A percentile compares a stretch with the other conserved stretches of the same genome.
These are phyloP conservation scores for Saxicola maurus DNA, from an alignment of 2,797 vertebrate species.

Conservation along the genomic window DNA sequence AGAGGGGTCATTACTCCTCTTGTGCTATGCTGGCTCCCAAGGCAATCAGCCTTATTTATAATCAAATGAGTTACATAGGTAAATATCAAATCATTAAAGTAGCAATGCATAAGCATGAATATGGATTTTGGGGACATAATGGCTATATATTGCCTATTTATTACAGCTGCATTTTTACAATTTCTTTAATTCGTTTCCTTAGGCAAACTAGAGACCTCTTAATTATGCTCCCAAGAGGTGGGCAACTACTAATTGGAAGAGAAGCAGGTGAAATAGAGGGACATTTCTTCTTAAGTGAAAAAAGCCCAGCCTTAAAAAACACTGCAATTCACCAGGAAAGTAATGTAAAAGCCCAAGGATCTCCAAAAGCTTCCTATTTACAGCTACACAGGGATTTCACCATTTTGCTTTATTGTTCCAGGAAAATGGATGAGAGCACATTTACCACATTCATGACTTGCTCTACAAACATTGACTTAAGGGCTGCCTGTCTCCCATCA, in stretches of 20 bases:
- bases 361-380: neutral
- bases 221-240: conserved; percentile 68
- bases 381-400: neutral
- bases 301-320: neutral
- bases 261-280: conserved; percentile 68
- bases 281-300: conserved; percentile 49
- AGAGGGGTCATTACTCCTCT: conserved; percentile 12
- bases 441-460: neutral
- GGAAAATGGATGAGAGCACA: neutral
- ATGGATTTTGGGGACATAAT: conserved; percentile 51
- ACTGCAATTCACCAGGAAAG: conserved; percentile 18
- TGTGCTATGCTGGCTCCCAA: neutral
- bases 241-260: conserved; percentile 67
- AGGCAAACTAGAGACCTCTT: conserved; percentile 66
- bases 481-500: accelerated
- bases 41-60: conserved; percentile 44
- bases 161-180: conserved; percentile 59
- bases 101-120: conserved; percentile 24
- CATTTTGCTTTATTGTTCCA: neutral
- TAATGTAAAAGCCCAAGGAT: neutral
- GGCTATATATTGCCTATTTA: conserved; percentile 37
- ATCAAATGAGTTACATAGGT: conserved; percentile 27
- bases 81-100: conserved; percentile 25
- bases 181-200: conserved; percentile 69
- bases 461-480: neutral